Conservation (phyloP, 2,113 vertebrate species). For the Aviceda subcristata region DNA sequence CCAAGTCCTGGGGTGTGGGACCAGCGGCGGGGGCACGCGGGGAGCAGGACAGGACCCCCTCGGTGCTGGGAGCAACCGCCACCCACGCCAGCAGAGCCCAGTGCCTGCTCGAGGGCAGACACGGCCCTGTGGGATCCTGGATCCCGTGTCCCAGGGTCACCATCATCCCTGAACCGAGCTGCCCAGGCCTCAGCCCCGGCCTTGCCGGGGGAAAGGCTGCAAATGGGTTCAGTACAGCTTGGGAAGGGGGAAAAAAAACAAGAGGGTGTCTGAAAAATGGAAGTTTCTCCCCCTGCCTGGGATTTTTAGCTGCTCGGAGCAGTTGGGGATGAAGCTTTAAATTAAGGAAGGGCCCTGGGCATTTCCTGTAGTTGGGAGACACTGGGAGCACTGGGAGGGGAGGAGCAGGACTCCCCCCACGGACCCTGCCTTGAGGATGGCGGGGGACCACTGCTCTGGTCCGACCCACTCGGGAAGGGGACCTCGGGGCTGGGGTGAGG, state of each 20-base stretch:
- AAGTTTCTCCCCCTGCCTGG: not conserved
- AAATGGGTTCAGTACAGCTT: accelerated
- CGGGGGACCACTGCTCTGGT: accelerated
- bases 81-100: not conserved
- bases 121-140: accelerated
- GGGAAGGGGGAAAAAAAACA: no score
- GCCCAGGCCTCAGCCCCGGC: not conserved
- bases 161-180: not conserved
- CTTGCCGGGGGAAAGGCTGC: not conserved
- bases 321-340: not conserved
- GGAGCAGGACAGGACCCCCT: not conserved
- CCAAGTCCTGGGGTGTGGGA: not conserved
- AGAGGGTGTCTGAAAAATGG: not conserved
- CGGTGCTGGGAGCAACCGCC: not conserved
- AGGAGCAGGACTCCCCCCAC: not conserved
- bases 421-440: not conserved
- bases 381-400: not conserved
- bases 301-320: not conserved
- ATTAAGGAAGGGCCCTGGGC: not conserved
- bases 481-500: not conserved
- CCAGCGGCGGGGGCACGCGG: accelerated
- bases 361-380: not conserved
- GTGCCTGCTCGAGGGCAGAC: not conserved
- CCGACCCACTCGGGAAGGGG: not conserved
- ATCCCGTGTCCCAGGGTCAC: not conserved